phyloP scores from a whole-genome alignment of 2,888 invertebrate genomes.

The Abscondita cerata region DNA sequence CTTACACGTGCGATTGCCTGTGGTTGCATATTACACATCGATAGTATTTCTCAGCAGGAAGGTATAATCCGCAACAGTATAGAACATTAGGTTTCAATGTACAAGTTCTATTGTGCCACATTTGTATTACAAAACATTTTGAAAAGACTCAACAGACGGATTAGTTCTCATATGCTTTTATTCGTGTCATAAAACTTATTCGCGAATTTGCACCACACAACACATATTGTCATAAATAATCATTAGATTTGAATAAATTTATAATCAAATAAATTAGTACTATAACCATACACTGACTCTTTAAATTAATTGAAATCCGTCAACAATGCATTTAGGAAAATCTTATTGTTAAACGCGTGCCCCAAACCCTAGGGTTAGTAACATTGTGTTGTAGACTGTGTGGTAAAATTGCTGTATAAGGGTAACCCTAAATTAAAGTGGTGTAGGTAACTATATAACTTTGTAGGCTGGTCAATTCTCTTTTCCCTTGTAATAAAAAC shows the following conservation, averaged over 20 bases:
- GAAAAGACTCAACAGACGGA: slow-evolving; percentile 32
- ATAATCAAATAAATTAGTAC: not conserved
- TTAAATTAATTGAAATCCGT: slow-evolving; percentile 29
- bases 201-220: too few relatives aligned
- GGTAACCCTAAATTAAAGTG: slow-evolving; percentile 27
- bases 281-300: slow-evolving; percentile 22
- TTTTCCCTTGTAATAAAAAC: slow-evolving; percentile 12
- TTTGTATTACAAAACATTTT: slow-evolving; percentile 26
- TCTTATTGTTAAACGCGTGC: slow-evolving; percentile 27
- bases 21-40: slow-evolving; percentile 32
- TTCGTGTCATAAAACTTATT: too few relatives aligned
- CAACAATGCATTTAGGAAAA: slow-evolving; percentile 27
- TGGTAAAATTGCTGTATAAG: slow-evolving; percentile 22
- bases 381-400: slow-evolving; percentile 25
- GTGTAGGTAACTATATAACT: slow-evolving; percentile 22
- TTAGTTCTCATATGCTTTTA: slow-evolving; percentile 32
- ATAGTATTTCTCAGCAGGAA: slow-evolving; percentile 35
- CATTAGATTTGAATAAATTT: too few relatives aligned
- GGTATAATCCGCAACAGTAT: slow-evolving; percentile 34
- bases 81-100: slow-evolving; percentile 36
- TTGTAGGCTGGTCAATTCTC: slow-evolving; percentile 1
- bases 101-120: slow-evolving; percentile 29
- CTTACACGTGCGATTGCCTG: slow-evolving; percentile 23
- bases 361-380: slow-evolving; percentile 30
- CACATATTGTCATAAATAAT: too few relatives aligned